phyloP scores from a whole-genome alignment of 2,113 vertebrate genomes.

The Vidua macroura region DNA sequence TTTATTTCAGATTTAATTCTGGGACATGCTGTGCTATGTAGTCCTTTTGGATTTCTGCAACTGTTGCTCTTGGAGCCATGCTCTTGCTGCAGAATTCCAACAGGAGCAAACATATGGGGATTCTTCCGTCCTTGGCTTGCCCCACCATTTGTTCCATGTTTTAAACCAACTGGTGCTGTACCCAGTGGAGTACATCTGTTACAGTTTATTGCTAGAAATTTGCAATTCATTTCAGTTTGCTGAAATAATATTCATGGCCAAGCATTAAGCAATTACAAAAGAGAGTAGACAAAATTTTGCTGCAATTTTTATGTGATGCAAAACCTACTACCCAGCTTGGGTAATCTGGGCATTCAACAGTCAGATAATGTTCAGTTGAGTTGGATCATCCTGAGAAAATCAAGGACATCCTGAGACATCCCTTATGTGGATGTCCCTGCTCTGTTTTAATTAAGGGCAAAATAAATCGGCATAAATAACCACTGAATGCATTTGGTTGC shows the following conservation, averaged over 20 bases:
- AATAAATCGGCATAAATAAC: slow-evolving; percentile 23
- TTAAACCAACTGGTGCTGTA: slow-evolving; percentile 65
- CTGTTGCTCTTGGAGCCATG: slow-evolving; percentile 52
- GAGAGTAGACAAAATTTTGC: not conserved
- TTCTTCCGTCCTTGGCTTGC: slow-evolving; percentile 67
- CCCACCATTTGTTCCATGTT: slow-evolving; percentile 57
- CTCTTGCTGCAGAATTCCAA: slow-evolving; percentile 59
- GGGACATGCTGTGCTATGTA: not conserved
- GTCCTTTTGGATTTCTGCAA: slow-evolving; percentile 62
- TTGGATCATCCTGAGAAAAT: slow-evolving; percentile 28
- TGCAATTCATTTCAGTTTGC: slow-evolving; percentile 63
- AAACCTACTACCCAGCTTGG: not conserved
- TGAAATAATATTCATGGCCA: slow-evolving; percentile 55
- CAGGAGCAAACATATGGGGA: slow-evolving; percentile 63
- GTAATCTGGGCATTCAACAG: not conserved
- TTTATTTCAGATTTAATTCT: slow-evolving; percentile 55
- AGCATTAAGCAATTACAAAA: slow-evolving; percentile 53
- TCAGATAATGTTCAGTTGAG: not conserved
- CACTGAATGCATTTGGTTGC: slow-evolving; percentile 4
- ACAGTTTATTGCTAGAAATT: slow-evolving; percentile 62
- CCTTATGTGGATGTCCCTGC: not conserved
- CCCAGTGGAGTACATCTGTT: slow-evolving; percentile 71
- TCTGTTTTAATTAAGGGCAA: slow-evolving; percentile 37
- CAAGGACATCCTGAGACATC: not conserved
- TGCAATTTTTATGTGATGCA: not conserved